phyloP scores from a whole-genome alignment of 1,140 invertebrate species.

The Brachionus plicatilis region DNA sequence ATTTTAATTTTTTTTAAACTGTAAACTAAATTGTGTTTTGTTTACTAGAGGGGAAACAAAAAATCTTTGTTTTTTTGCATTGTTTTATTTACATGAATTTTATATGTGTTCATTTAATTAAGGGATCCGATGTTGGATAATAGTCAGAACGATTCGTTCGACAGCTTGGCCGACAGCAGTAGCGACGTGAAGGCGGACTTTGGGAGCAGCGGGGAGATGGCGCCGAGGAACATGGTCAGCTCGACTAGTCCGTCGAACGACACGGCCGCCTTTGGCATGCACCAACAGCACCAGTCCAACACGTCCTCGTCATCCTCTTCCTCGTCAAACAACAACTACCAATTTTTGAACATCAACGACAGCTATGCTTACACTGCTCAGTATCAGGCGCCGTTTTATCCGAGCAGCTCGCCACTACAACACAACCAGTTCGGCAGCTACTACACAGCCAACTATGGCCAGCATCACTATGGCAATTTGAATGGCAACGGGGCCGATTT shows the following conservation, averaged over 20 bases:
- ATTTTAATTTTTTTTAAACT: background rate
- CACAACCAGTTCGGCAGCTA: constrained; percentile 4
- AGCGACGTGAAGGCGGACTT: constrained; percentile 17
- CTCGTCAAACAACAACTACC: background rate
- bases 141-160: constrained; percentile 36
- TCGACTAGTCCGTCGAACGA: background rate
- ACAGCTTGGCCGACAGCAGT: constrained; percentile 22
- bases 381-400: background rate
- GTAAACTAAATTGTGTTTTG: background rate
- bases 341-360: constrained; percentile 25
- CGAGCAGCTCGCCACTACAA: background rate
- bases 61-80: background rate
- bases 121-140: constrained; percentile 39
- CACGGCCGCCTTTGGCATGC: background rate
- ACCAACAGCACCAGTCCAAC: constrained; percentile 20
- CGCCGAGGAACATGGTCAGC: background rate
- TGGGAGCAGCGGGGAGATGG: background rate
- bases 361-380: background rate
- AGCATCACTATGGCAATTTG: background rate
- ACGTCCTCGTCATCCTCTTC: background rate
- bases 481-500: background rate
- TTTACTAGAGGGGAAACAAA: background rate
- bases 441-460: background rate
- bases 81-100: background rate
- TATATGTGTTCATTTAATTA: background rate